Base-by-base conservation (phyloP, 2,797 vertebrate species). In the Enteromius viviparus region DNA sequence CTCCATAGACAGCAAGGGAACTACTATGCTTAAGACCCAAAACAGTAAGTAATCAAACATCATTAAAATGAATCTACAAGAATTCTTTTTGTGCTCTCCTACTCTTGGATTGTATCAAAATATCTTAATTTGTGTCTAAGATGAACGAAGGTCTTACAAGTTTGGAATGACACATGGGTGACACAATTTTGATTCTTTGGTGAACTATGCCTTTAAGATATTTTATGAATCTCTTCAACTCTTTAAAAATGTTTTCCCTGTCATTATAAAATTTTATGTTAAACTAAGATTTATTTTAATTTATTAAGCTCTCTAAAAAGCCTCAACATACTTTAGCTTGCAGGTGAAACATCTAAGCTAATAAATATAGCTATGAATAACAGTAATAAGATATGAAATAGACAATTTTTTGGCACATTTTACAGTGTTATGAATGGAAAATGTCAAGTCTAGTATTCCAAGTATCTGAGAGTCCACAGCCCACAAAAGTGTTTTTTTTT, bases 351-450 rank as follows among this genome's bases (percentile, higher is more conserved):
- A 45, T 45, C 4, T 42, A 26, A 45, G 37, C 17, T 40, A 77
- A 62, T 6, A 5, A 45, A 62, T 26, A 10, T 45, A 62, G 15
- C 37, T 29, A 29, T 42, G 14, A 45, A 11, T 62, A 17, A 45
- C 55, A 29, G 37, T 45, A 62, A 62, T 29, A 40, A 6, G 9
- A 60, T 26, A n/a, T 76, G 19, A 42, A 26, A 23, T n/a, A 15
- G 12, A 2, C 75, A 26, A 1, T 21, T 49, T 19, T 47, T 64
- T 29, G n/a, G 23, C 2, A 58, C 32, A 4, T 40, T 75, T 58
- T 77, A 42, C 37, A 17, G 26, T 65, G 76, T 5, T 9, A n/a
- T 65, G 26, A 19, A 65, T 32, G 32, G 60, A 78, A 78, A 78
- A 65, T 47, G 60, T 64, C 10, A 78, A 26, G 42, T 47, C 26